These are phyloP conservation scores for Spinus pinus DNA, from an alignment of 2,797 vertebrate genomes.

Conservation along the genomic window DNA sequence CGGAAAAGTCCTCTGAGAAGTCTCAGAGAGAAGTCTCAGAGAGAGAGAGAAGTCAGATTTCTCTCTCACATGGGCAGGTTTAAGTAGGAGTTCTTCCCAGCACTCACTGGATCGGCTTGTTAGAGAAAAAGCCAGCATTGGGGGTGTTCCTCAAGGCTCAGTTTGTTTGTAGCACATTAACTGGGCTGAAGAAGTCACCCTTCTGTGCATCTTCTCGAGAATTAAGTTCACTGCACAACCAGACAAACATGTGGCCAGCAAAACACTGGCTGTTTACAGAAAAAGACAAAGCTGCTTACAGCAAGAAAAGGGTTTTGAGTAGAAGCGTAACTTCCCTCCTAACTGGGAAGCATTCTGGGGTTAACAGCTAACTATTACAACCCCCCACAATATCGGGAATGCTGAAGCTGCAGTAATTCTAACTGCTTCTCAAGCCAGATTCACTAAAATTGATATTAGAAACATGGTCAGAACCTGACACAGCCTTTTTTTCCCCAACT, in stretches of 20 bases:
- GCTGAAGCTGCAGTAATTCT: background rate
- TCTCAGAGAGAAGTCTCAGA: background rate
- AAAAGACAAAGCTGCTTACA: background rate
- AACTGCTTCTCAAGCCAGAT: background rate
- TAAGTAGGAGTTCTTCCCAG: background rate
- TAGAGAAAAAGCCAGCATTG: background rate
- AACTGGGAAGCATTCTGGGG: background rate
- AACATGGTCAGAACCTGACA: background rate
- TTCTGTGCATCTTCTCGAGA: background rate
- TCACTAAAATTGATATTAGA: background rate
- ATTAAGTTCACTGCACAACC: background rate
- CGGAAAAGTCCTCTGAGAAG: background rate
- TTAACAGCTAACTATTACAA: background rate
- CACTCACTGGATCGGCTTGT: accelerated
- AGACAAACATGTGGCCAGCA: background rate
- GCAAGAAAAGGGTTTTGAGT: background rate
- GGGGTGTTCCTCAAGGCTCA: background rate
- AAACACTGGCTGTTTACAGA: background rate
- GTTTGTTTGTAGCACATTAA: background rate
- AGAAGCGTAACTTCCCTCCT: background rate
- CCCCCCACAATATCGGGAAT: background rate
- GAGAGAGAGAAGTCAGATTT: background rate
- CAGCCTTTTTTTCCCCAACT: background rate
- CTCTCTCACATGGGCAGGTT: background rate
- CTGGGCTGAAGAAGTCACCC: background rate